Base-by-base conservation (phyloP, 2,113 vertebrate genomes). In the Cariama cristata region DNA sequence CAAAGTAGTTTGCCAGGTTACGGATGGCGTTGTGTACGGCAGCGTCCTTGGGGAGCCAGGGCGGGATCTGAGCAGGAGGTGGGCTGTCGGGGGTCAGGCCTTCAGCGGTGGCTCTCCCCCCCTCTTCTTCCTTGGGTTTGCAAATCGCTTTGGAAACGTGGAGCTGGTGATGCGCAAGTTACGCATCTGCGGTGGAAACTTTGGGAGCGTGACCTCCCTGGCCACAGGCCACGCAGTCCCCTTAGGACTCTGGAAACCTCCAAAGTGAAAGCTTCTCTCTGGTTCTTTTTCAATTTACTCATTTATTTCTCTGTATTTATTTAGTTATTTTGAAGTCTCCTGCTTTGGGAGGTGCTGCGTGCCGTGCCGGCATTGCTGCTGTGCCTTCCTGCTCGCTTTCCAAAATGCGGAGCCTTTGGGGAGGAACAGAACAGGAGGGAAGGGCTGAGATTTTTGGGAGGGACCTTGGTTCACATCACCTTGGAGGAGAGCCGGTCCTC, bases 291-390 rank as follows among this genome's bases (percentile, higher is more conserved):
- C 52, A 27, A 40, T 72, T 56, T 79, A 30, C 81, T 58, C 6
- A 30, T 53, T 60, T 52, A 33, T 86, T 75, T 69, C 56, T 90
- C 45, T 8, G 38, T n/a, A 4, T 76, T 79, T 58, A n/a, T 10
- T 64, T 21, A 16, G 50, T 62, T 63, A 24, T 50, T 79, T 71
- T 30, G 47, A 56, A 64, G 40, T 30, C 30, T 60, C 9, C 40
- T 52, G 33, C 67, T 69, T 60, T 0, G 1, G 71, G 44, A 68
- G 20, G 22, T 49, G 52, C 63, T n/a, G 32, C 0, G 5, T 42
- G 62, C 47, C 0, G 1, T 0, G 4, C 16, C 0, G 4, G 42
- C 53, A 3, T 28, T 62, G 20, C 71, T 44, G 40, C 53, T 52
- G 12, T 45, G 44, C 32, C 13, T 71, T 64, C 24, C 58, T 14